Conservation (phyloP, 2,113 vertebrate genomes). For the Lampris incognitus region DNA sequence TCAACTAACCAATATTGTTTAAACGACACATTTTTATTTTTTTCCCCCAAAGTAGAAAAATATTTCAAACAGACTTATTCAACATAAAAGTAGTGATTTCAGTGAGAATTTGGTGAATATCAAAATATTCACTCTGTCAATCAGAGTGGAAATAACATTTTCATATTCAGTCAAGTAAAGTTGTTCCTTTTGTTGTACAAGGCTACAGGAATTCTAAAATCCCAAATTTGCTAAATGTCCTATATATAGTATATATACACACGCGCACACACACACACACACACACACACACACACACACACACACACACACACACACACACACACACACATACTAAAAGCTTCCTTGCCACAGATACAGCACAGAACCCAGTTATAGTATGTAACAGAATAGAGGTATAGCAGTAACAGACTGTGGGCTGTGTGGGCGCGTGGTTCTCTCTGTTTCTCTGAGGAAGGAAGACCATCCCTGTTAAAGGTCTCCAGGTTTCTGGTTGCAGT, state of each 20-base stretch:
- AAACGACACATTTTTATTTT: slow-evolving; percentile 64
- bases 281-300: no score
- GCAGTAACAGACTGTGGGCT: slow-evolving; percentile 63
- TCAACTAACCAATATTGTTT: slow-evolving; percentile 57
- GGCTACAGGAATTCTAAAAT: slow-evolving; percentile 72
- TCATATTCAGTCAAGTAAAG: slow-evolving; percentile 68
- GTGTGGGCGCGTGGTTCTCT: slow-evolving; percentile 58
- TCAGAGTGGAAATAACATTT: slow-evolving; percentile 61
- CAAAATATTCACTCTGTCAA: slow-evolving; percentile 62
- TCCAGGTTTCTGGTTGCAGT: slow-evolving; percentile 95
- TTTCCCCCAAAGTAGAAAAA: slow-evolving; percentile 74
- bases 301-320: no score
- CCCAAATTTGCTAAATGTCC: slow-evolving; percentile 59
- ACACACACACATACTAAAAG: slow-evolving; percentile 23
- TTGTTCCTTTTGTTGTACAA: slow-evolving; percentile 73
- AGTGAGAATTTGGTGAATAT: slow-evolving; percentile 44
- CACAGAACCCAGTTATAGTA: slow-evolving; percentile 60
- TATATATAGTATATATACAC: slow-evolving; percentile 11
- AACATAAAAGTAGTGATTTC: slow-evolving; percentile 63
- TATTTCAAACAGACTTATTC: slow-evolving; percentile 64
- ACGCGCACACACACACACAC: no score
- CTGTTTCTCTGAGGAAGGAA: slow-evolving; percentile 62
- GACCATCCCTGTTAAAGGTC: slow-evolving; percentile 89
- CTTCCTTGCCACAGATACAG: slow-evolving; percentile 66
- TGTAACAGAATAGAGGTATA: slow-evolving; percentile 53